Evolutionary conservation across 2,797 vertebrate species (phyloP).

Genomic region (Thalassophryne amazonica): DNA sequence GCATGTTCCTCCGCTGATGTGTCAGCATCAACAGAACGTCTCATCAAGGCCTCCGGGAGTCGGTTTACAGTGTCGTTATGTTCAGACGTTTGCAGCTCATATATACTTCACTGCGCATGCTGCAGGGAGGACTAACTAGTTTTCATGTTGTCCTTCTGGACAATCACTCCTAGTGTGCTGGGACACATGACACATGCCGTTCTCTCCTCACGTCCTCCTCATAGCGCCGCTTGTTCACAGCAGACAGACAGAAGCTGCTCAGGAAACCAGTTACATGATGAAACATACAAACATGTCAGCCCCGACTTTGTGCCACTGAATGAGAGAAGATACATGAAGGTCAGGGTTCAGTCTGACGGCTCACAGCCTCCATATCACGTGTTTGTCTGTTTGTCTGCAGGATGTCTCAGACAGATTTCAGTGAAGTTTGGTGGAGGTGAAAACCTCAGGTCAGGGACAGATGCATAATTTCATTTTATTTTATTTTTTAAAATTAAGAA

Average conservation of each 20-base stretch:
- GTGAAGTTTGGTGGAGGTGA: too few relatives aligned
- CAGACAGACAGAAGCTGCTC: constrained; percentile 21
- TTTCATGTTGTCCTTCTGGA: constrained; percentile 33
- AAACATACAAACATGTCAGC: background rate
- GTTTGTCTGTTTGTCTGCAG: too few relatives aligned
- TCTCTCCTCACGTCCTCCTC: constrained; percentile 52
- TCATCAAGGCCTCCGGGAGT: constrained; percentile 40
- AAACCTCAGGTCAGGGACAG: too few relatives aligned
- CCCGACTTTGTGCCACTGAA: background rate
- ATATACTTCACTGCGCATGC: constrained; percentile 21
- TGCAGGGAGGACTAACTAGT: constrained; percentile 24
- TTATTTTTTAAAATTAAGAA: too few relatives aligned
- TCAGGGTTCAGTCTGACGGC: too few relatives aligned
- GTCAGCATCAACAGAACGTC: constrained; percentile 46
- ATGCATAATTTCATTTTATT: too few relatives aligned
- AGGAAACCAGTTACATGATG: constrained; percentile 27
- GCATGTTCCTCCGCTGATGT: constrained; percentile 35
- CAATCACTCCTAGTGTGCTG: constrained; percentile 56
- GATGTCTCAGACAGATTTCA: too few relatives aligned
- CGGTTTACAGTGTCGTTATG: constrained; percentile 54
- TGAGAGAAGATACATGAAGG: too few relatives aligned
- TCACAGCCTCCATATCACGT: too few relatives aligned
- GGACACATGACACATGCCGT: constrained; percentile 55
- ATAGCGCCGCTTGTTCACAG: constrained; percentile 42
- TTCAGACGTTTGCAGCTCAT: constrained; percentile 37